Evolutionary conservation across 2,797 vertebrate species (phyloP).

Genomic region (Coregonus sp.): DNA sequence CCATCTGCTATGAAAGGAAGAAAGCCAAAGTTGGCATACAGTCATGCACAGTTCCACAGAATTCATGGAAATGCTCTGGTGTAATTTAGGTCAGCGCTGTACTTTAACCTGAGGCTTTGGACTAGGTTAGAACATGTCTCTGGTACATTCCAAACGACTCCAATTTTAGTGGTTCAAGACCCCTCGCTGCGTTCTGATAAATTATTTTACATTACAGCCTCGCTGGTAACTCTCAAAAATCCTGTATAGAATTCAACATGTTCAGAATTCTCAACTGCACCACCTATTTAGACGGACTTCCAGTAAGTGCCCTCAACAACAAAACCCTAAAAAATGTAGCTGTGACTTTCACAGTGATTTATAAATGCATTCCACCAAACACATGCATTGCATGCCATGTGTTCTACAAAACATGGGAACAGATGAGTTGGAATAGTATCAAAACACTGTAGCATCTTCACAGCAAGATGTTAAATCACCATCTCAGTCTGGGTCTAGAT

Average conservation of each 20-base stretch:
- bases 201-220: not conserved
- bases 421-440: not conserved
- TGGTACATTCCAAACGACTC: conserved; percentile 40
- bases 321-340: not conserved
- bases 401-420: not conserved
- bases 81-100: conserved; percentile 53
- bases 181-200: not conserved
- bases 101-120: conserved; percentile 46
- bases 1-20: conserved; percentile 44
- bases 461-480: conserved; percentile 30
- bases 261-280: not conserved
- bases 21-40: conserved; percentile 36
- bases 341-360: not conserved
- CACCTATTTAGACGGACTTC: too few relatives aligned
- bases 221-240: not conserved
- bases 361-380: not conserved
- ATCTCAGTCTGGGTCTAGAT: conserved; percentile 35
- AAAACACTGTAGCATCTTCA: not conserved
- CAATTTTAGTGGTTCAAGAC: conserved; percentile 25
- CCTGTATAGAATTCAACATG: not conserved
- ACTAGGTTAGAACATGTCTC: conserved; percentile 43
- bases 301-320: too few relatives aligned
- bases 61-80: conserved; percentile 13
- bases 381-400: not conserved
- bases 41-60: conserved; percentile 14